These are phyloP conservation scores for Euphydryas editha DNA, from an alignment of 2,888 invertebrate species.

Conservation along the genomic window DNA sequence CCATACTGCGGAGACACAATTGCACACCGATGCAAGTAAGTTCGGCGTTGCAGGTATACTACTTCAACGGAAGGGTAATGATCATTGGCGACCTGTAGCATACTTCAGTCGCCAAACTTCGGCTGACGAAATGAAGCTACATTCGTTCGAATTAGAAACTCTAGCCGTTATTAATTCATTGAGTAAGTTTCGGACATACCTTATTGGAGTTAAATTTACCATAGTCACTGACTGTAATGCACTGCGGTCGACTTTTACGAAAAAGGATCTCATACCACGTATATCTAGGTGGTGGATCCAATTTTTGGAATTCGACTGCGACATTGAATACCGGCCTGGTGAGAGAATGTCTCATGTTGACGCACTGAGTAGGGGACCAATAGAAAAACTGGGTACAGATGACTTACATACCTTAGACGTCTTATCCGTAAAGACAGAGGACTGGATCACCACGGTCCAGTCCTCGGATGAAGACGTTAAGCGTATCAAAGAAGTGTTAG, in stretches of 20 bases:
- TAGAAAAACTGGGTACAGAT: constrained; percentile 31
- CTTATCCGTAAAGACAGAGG: too few species aligned
- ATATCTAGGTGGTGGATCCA: constrained; percentile 40
- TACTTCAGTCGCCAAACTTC: constrained; percentile 34
- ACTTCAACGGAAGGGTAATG: too few species aligned
- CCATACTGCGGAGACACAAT: constrained; percentile 17
- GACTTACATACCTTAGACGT: too few species aligned
- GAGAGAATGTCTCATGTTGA: background rate
- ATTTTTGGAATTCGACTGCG: background rate
- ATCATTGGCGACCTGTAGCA: too few species aligned
- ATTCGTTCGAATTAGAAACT: constrained; percentile 43
- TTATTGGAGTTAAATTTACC: constrained; percentile 37
- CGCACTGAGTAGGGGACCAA: background rate
- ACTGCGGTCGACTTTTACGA: constrained; percentile 35
- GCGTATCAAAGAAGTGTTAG: too few species aligned
- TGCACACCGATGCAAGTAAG: constrained; percentile 24
- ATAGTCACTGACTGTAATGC: constrained; percentile 42
- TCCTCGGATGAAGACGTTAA: too few species aligned
- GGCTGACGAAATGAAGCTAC: constrained; percentile 38
- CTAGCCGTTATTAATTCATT: constrained; percentile 36
- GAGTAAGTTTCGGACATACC: too few species aligned
- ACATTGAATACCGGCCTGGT: background rate
- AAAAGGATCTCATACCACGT: constrained; percentile 38
- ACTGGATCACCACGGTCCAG: too few species aligned
- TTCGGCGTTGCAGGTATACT: constrained; percentile 12